Conservation (phyloP, 2,113 vertebrate genomes). For the Pomatostomus ruficeps region DNA sequence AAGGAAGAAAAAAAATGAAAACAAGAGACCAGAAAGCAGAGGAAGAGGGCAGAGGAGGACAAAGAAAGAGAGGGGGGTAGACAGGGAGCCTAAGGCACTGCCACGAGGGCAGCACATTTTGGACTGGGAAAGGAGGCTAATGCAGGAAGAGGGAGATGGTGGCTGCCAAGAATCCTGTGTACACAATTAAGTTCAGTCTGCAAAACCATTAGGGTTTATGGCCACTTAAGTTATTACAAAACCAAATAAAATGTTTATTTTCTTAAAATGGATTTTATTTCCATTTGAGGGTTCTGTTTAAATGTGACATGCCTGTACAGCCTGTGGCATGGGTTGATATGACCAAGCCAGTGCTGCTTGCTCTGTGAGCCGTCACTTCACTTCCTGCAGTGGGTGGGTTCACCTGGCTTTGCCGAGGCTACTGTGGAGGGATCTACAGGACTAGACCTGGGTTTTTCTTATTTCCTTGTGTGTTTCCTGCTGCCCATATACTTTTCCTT, state of each 20-base stretch:
- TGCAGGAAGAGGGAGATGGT: neutral
- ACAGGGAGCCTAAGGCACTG: neutral
- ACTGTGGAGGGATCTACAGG: neutral
- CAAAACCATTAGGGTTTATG: neutral
- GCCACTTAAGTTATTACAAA: neutral
- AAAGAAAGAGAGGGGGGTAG: neutral
- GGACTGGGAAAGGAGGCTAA: neutral
- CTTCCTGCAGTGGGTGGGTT: neutral
- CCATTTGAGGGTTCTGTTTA: neutral
- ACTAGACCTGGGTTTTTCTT: neutral
- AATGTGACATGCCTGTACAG: neutral
- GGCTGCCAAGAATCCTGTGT: neutral
- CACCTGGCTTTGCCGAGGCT: fast-evolving
- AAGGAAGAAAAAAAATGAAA: neutral
- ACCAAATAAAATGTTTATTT: neutral
- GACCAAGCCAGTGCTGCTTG: neutral
- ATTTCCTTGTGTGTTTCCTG: neutral
- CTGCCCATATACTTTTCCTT: neutral
- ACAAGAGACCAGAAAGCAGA: neutral
- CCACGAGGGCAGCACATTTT: fast-evolving
- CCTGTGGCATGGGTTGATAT: neutral
- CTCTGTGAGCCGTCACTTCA: neutral
- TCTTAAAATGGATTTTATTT: neutral
- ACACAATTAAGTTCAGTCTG: neutral
- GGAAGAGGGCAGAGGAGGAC: neutral